These are phyloP conservation scores for Apis laboriosa DNA, from an alignment of 1,140 invertebrate genomes.

Conservation along the genomic window DNA sequence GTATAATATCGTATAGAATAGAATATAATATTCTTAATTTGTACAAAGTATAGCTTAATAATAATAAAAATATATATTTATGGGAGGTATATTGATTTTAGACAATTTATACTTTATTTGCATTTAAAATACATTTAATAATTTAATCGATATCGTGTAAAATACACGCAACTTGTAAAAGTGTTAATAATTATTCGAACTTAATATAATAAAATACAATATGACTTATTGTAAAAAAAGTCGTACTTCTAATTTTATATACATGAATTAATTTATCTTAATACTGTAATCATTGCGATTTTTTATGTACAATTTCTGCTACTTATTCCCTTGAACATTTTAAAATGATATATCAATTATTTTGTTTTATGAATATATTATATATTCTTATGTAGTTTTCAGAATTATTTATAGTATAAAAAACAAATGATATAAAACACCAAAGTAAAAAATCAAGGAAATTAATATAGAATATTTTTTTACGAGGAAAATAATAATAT, in stretches of 20 bases:
- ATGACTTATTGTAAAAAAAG: constrained; percentile 45
- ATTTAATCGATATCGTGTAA: constrained; percentile 30
- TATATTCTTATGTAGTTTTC: not conserved
- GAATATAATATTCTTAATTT: constrained; percentile 14
- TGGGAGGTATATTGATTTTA: constrained; percentile 35
- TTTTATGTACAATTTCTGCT: constrained; percentile 37
- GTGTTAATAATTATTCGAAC: constrained; percentile 39
- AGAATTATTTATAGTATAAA: not conserved
- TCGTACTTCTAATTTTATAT: constrained; percentile 48
- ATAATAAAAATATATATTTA: constrained; percentile 9
- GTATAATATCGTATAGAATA: constrained; percentile 38
- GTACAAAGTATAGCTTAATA: constrained; percentile 23
- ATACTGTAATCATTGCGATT: constrained; percentile 1
- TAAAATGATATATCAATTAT: not conserved
- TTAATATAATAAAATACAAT: constrained; percentile 51
- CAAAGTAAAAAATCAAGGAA: not conserved
- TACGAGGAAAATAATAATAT: constrained; percentile 14
- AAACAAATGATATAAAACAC: not conserved
- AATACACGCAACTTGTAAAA: constrained; percentile 31
- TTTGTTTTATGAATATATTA: not conserved
- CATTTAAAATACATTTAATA: constrained; percentile 33
- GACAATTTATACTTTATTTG: constrained; percentile 49
- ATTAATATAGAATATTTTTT: not conserved
- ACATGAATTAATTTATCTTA: constrained; percentile 34
- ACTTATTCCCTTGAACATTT: constrained; percentile 11